Evolutionary conservation across 30 jellyfish, hydroid and myxozoan species (phyloP).

Genomic region (Chrysaora quinquecirrha): DNA sequence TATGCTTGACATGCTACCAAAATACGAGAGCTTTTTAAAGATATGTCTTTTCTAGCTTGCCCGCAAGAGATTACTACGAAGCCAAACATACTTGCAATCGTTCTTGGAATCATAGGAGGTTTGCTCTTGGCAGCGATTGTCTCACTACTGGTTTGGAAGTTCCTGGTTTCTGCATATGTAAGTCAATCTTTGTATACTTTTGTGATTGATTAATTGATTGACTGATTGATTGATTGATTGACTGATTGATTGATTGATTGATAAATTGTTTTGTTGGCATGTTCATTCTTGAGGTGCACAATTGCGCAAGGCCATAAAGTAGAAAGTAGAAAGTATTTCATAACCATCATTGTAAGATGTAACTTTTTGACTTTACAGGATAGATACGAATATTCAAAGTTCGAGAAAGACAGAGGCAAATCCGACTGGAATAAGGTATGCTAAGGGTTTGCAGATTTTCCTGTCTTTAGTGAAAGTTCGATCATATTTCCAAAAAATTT

Average conservation of each 20-base stretch:
- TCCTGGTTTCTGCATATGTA: conserved; percentile 82
- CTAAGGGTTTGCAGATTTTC: background rate
- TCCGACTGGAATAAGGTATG: conserved; percentile 90
- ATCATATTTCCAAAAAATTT: background rate
- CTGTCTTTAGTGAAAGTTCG: background rate
- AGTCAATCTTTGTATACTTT: conserved; percentile 20
- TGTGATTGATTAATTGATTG: no score
- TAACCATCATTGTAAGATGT: no score
- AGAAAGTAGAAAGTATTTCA: no score
- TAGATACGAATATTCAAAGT: conserved; percentile 71
- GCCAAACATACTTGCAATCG: conserved; percentile 69
- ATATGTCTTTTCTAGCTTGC: conserved; percentile 30
- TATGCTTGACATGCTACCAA: no score
- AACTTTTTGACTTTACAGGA: no score
- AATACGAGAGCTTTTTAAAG: no score
- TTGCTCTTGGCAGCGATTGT: conserved; percentile 74
- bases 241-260: no score
- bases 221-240: no score
- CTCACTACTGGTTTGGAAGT: conserved; percentile 82
- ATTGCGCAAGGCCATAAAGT: no score
- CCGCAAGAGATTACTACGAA: conserved; percentile 54
- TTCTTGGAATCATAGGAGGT: conserved; percentile 90
- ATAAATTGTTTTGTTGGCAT: no score
- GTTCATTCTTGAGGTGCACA: no score
- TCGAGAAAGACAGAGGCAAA: conserved; percentile 67